Evolutionary conservation across 2,888 invertebrate species (phyloP).

Genomic region (Lucinisca nassula): DNA sequence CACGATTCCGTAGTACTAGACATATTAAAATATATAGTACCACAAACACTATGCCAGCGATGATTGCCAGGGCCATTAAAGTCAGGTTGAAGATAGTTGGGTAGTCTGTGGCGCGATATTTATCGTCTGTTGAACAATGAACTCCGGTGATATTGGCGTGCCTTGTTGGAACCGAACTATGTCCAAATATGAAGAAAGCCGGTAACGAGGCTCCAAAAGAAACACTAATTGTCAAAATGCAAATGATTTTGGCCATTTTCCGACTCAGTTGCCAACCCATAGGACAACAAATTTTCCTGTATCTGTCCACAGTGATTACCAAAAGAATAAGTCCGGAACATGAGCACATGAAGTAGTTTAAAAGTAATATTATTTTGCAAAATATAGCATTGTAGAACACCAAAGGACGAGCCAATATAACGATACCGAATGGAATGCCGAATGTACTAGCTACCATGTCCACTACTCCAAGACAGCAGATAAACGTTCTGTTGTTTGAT

Average conservation of each 20-base stretch:
- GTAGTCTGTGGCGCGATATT: slow-evolving; percentile 55
- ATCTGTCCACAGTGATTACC: slow-evolving; percentile 67
- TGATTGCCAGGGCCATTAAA: slow-evolving; percentile 67
- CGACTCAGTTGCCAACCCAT: slow-evolving; percentile 71
- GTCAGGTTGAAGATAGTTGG: slow-evolving; percentile 72
- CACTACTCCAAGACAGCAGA: slow-evolving; percentile 55
- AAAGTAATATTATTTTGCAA: slow-evolving; percentile 59
- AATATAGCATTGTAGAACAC: slow-evolving; percentile 47
- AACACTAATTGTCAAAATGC: slow-evolving; percentile 35
- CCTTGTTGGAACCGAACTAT: slow-evolving; percentile 61
- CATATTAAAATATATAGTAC: slow-evolving; percentile 71
- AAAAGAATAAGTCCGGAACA: slow-evolving; percentile 50
- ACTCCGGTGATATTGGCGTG: slow-evolving; percentile 63
- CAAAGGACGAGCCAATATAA: slow-evolving; percentile 58
- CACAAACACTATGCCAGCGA: slow-evolving; percentile 52
- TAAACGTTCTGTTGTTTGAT: slow-evolving; percentile 66
- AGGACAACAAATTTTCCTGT: slow-evolving; percentile 77
- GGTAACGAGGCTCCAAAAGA: slow-evolving; percentile 68
- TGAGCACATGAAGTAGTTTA: slow-evolving; percentile 58
- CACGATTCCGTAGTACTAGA: slow-evolving; percentile 38
- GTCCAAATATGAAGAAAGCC: slow-evolving; percentile 74
- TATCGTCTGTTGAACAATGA: slow-evolving; percentile 74
- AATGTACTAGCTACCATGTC: slow-evolving; percentile 61
- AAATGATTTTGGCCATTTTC: slow-evolving; percentile 57
- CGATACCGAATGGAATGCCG: slow-evolving; percentile 69